These are phyloP conservation scores for Pseudomyrmex concolor DNA, from an alignment of 1,140 invertebrate species.

Conservation along the genomic window DNA sequence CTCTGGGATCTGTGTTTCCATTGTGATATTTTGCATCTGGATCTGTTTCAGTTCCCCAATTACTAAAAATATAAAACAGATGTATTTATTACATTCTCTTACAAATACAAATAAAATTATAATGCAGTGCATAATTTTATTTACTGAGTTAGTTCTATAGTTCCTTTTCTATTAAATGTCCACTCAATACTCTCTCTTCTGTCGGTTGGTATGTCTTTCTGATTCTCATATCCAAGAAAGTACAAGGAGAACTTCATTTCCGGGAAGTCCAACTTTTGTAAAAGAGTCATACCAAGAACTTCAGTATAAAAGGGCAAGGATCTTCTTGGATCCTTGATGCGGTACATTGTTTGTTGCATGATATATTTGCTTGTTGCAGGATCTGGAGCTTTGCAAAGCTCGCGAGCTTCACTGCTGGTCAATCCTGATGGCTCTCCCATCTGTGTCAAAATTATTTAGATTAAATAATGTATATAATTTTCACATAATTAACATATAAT, in stretches of 20 bases:
- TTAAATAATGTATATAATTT: not conserved
- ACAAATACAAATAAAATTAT: conserved; percentile 9
- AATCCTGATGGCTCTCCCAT: conserved; percentile 87
- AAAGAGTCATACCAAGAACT: conserved; percentile 95
- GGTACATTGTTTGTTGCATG: conserved; percentile 98
- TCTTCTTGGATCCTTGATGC: conserved; percentile 95
- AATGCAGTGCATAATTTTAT: conserved; percentile 70
- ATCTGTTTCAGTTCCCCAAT: conserved; percentile 97
- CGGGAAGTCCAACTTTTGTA: conserved; percentile 95
- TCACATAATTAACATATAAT: conserved; percentile 45
- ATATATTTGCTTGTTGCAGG: conserved; percentile 92
- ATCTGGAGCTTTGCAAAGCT: conserved; percentile 88
- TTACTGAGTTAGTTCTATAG: conserved; percentile 97
- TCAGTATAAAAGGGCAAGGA: conserved; percentile 96
- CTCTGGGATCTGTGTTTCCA: conserved; percentile 95
- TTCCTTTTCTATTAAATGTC: conserved; percentile 94
- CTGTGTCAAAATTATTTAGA: conserved; percentile 64
- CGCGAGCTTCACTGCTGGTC: conserved; percentile 88
- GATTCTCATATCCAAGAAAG: conserved; percentile 96
- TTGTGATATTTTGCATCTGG: conserved; percentile 93
- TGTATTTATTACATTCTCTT: conserved; percentile 6
- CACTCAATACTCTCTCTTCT: conserved; percentile 89
- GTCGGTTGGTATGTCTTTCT: conserved; percentile 90
- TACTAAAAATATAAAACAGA: conserved; percentile 86
- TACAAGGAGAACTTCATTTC: conserved; percentile 96